Conservation (phyloP, 2,113 vertebrate species). For the Brachirus orientalis region DNA sequence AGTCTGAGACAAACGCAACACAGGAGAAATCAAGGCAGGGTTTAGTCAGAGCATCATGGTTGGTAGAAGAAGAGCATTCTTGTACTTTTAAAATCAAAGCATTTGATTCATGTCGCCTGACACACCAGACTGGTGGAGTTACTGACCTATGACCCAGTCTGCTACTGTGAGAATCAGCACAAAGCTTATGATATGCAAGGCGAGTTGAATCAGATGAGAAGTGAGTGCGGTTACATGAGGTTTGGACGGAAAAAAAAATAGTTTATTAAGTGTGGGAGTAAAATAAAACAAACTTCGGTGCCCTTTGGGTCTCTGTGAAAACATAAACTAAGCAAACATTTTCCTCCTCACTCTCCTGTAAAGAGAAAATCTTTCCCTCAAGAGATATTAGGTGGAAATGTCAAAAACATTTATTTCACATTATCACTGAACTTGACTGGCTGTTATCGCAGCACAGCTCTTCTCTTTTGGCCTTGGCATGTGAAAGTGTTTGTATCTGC, state of each 20-base stretch:
- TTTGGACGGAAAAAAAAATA: constrained; percentile 13
- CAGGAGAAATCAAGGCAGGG: constrained; percentile 71
- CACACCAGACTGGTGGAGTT: constrained; percentile 13
- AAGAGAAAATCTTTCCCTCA: constrained; percentile 18
- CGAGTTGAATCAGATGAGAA: constrained; percentile 65
- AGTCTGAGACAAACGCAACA: constrained; percentile 69
- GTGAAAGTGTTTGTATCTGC: constrained; percentile 4
- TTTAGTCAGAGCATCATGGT: constrained; percentile 57
- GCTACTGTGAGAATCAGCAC: constrained; percentile 2
- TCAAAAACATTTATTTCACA: constrained; percentile 30
- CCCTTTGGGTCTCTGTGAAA: constrained; percentile 21
- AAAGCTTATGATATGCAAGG: constrained; percentile 42
- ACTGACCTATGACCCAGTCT: constrained; percentile 2
- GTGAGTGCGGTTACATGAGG: constrained; percentile 55
- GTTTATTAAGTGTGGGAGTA: constrained; percentile 30
- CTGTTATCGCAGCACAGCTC: constrained; percentile 1
- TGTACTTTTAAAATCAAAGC: constrained; percentile 34
- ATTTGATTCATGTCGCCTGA: constrained; percentile 62
- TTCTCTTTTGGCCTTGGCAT: neutral
- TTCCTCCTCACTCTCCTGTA: constrained; percentile 35
- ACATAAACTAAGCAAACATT: constrained; percentile 42
- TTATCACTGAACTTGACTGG: constrained; percentile 26
- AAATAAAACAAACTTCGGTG: constrained; percentile 48
- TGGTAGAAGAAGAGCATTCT: constrained; percentile 54
- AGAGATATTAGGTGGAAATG: constrained; percentile 21